Evolutionary conservation across 2,888 invertebrate species (phyloP), one percentile per base, ranked within the genome.

Genomic region (Ophion obscuratus): DNA sequence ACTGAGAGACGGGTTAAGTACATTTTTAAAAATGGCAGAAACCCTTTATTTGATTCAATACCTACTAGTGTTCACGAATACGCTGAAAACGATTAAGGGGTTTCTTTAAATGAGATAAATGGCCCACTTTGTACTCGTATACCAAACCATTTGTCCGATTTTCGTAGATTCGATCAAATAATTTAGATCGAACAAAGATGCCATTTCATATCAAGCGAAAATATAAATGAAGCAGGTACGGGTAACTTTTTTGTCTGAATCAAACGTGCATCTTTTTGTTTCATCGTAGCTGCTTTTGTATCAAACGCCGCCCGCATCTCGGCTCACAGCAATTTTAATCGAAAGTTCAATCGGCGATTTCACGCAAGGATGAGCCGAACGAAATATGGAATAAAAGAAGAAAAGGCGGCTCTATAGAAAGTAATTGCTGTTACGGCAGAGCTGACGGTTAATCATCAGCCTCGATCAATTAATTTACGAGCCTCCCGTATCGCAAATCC

Each of bases 401-500:
- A 53, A 53, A 61, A 64, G 2, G 20, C 24, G 40, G 36, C 75
- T 71, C 74, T 44, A 83, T 70, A 74, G 64, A 77, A 83, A 86
- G 81, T 62, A 73, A 81, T 83, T 68, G 80, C 68, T 62, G 75
- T 79, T 73, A 80, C 59, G 53, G 20, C 61, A 73, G n/a, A 57
- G 53, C 44, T 40, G 67, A 20, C 59, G 73, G 20, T 80, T 75
- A 66, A 75, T 83, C 78, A 66, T 73, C 79, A 76, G 62, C 9
- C 62, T 62, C 62, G 74, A 81, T 81, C 81, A 83, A 83, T 86
- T 81, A 86, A 86, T 86, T 78, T 66, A 81, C 81, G 70, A 83
- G 77, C 36, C 27, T 31, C 57, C 61, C 73, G 27, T 59, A 24
- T 76, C 44, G 70, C 57, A 36, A 81, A 83, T 68, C 11, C 66